A percentile compares a stretch with the other conserved stretches of the same genome.
Conservation (phyloP, 2,113 vertebrate genomes). For the Amphiprion percula region DNA sequence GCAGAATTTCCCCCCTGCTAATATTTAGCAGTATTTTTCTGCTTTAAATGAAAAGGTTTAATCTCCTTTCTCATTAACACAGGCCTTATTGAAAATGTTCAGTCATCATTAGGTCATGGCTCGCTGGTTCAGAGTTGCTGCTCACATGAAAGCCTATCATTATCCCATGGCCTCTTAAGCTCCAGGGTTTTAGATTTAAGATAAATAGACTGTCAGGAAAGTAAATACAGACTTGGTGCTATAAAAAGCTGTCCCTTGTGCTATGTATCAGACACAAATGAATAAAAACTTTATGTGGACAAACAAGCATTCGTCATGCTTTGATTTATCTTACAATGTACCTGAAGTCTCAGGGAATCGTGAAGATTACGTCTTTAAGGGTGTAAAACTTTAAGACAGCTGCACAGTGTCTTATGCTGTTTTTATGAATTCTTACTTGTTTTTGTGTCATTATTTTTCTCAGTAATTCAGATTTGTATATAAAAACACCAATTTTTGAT, state of each 20-base stretch:
- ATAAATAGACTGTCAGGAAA: slow-evolving; percentile 16
- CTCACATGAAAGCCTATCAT: slow-evolving; percentile 16
- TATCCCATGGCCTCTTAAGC: slow-evolving; percentile 1
- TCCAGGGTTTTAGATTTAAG: not conserved
- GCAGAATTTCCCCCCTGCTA: not conserved
- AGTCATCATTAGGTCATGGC: slow-evolving; percentile 24
- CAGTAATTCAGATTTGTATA: not conserved
- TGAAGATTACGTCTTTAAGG: not conserved
- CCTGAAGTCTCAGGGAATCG: not conserved
- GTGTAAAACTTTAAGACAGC: not conserved
- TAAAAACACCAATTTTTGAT: too few relatives aligned
- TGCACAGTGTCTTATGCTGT: not conserved
- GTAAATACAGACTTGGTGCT: slow-evolving; percentile 2
- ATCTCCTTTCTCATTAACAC: slow-evolving; percentile 53
- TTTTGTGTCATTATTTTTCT: too few relatives aligned
- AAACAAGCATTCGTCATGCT: not conserved
- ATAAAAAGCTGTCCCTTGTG: slow-evolving; percentile 11
- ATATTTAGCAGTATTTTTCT: not conserved
- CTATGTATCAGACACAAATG: slow-evolving; percentile 3
- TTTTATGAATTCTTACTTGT: too few relatives aligned
- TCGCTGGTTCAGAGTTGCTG: not conserved
- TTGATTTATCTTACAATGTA: not conserved
- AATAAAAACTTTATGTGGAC: slow-evolving; percentile 32
- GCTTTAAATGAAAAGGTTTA: not conserved
- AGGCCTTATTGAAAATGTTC: slow-evolving; percentile 36